Conservation (phyloP, 2,797 vertebrate genomes). For the Catamblyrhynchus diadema region DNA sequence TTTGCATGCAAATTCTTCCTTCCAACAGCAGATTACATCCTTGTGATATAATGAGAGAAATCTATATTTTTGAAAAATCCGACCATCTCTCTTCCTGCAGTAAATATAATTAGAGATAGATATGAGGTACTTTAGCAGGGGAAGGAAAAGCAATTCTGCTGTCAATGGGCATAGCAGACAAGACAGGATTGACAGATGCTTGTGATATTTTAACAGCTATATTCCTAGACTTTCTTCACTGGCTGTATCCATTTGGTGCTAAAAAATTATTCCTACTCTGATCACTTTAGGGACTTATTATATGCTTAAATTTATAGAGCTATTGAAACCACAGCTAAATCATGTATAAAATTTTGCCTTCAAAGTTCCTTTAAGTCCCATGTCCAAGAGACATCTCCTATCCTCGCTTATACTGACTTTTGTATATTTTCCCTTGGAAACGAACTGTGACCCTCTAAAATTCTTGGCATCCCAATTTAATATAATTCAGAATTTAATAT, state of each 20-base stretch:
- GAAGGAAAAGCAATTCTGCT: background rate
- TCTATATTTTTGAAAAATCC: background rate
- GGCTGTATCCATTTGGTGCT: background rate
- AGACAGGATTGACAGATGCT: background rate
- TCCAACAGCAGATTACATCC: background rate
- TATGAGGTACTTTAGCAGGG: background rate
- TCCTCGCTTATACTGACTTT: background rate
- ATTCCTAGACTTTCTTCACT: background rate
- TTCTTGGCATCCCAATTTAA: background rate
- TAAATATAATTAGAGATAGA: background rate
- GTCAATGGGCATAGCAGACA: background rate
- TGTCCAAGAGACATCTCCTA: background rate
- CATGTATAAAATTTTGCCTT: background rate
- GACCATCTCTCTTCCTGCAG: background rate
- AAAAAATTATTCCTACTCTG: background rate
- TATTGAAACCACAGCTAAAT: background rate
- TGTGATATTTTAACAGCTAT: background rate
- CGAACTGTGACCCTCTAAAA: background rate
- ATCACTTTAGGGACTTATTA: background rate
- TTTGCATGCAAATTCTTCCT: background rate
- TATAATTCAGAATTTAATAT: background rate
- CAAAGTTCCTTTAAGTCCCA: background rate
- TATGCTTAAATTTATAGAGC: background rate
- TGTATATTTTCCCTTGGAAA: background rate
- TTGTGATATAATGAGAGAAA: background rate